Conservation (phyloP, 1,140 invertebrate species). For the Cataglyphis hispanica region DNA sequence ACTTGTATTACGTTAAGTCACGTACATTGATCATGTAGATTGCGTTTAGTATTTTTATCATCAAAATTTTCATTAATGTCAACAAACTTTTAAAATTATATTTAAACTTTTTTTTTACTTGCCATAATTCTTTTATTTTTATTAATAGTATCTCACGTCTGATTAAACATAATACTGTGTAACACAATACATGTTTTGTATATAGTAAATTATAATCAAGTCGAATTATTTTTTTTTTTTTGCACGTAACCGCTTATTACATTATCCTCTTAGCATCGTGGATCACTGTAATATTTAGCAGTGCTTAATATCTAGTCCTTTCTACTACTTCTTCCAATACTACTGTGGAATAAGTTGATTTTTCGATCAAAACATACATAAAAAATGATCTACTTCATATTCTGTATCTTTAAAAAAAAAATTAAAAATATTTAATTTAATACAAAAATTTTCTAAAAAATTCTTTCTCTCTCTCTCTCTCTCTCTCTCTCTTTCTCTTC, state of each 20-base stretch:
- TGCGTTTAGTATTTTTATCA: constrained; percentile 40
- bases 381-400: constrained; percentile 5
- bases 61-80: constrained; percentile 5
- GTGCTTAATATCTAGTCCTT: constrained; percentile 65
- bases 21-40: constrained; percentile 5
- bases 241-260: constrained; percentile 24
- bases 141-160: neutral
- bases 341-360: constrained; percentile 15
- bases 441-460: neutral
- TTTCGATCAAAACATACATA: neutral
- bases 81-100: neutral
- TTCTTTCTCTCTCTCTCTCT: too few relatives aligned
- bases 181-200: constrained; percentile 52
- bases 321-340: too few relatives aligned
- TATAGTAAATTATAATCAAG: constrained; percentile 49
- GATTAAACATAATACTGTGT: constrained; percentile 14
- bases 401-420: neutral
- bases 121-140: constrained; percentile 25
- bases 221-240: neutral
- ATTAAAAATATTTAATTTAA: constrained; percentile 15
- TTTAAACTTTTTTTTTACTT: neutral
- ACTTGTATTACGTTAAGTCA: neutral
- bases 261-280: constrained; percentile 1
- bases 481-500: too few relatives aligned
- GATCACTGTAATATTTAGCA: neutral